Evolutionary conservation across 2,797 vertebrate species (phyloP).

Genomic region (Hozukius guyotensis): DNA sequence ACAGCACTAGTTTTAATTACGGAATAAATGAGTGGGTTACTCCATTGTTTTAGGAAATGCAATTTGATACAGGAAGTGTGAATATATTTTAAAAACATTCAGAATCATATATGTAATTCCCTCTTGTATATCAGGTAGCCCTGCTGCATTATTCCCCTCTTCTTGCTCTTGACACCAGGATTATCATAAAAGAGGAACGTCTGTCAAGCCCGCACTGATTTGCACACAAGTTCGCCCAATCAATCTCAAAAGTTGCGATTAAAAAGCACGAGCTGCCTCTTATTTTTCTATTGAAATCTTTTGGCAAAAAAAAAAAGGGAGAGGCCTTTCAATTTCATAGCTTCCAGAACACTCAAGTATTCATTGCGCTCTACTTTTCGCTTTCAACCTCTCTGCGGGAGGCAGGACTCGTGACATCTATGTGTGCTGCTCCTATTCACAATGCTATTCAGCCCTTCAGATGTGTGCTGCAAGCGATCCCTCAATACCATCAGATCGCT

Average conservation of each 20-base stretch:
- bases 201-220: slow-evolving; percentile 75
- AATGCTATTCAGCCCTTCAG: slow-evolving; percentile 87
- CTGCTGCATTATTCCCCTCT: slow-evolving; percentile 54
- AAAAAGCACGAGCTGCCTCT: slow-evolving; percentile 68
- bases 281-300: slow-evolving; percentile 81
- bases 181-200: slow-evolving; percentile 78
- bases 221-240: slow-evolving; percentile 70
- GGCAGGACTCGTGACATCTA: slow-evolving; percentile 88
- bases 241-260: slow-evolving; percentile 80
- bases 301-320: slow-evolving; percentile 73
- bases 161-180: slow-evolving; percentile 63
- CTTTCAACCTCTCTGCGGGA: slow-evolving; percentile 90
- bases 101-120: slow-evolving; percentile 28
- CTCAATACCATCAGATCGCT: slow-evolving; percentile 87
- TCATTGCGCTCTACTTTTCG: slow-evolving; percentile 84
- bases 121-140: slow-evolving; percentile 58
- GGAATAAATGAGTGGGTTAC: neutral
- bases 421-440: slow-evolving; percentile 89
- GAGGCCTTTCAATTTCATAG: slow-evolving; percentile 88
- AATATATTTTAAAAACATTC: slow-evolving; percentile 1
- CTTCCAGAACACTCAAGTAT: slow-evolving; percentile 89
- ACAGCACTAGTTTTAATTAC: neutral
- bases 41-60: slow-evolving; percentile 4
- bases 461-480: slow-evolving; percentile 87
- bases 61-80: slow-evolving; percentile 3